Evolutionary conservation across 2,797 vertebrate species (phyloP), one percentile per base, ranked within the genome.

Genomic region (Oreochromis mossambicus): DNA sequence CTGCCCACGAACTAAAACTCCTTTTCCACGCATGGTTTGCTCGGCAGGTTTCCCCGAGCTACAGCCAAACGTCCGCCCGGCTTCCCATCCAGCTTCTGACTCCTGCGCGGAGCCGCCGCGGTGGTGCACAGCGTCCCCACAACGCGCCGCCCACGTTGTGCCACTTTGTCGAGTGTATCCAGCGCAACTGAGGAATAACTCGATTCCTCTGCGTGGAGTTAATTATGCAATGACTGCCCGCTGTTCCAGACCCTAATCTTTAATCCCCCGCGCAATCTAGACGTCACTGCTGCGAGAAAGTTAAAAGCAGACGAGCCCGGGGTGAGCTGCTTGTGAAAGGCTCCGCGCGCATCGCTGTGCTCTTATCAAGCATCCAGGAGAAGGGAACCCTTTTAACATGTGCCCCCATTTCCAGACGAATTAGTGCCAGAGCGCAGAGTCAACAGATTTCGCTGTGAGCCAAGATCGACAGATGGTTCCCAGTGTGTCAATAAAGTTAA

Each of bases 111-210:
- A 78, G 77, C 15, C 26, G 70, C 85, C 3, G 83, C 10, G 73
- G 63, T 24, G 87, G 15, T 29, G 51, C 86, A 15, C 51, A 79
- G 50, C 88, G 41, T 21, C 79, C 75, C 84, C 81, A 54, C 83
- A 19, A 89, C 85, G 94, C 93, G 38, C 92, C 95, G 94, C 92
- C 93, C 94, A 94, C 94, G 91, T 84, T 91, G 91, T 77, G 88
- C 83, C 83, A 52, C 84, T 85, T 84, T n/a, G 48, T 61, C 26
- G 26, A 51, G 82, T 83, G 83, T 7, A 52, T 79, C 86, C 79
- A 82, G 55, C 75, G 75, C 68, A 63, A 43, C 54, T 9, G 80
- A 82, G 81, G 80, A 78, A 79, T 36, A 58, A 78, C 78, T 89
- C 63, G 5, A 15, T 56, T 79, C 77, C 58, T 78, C 70, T 6